Percentiles rank a stretch among this genome's conserved stretches.
phyloP scores from a whole-genome alignment of 2,888 invertebrate genomes.

The Hedychridium roseum region DNA sequence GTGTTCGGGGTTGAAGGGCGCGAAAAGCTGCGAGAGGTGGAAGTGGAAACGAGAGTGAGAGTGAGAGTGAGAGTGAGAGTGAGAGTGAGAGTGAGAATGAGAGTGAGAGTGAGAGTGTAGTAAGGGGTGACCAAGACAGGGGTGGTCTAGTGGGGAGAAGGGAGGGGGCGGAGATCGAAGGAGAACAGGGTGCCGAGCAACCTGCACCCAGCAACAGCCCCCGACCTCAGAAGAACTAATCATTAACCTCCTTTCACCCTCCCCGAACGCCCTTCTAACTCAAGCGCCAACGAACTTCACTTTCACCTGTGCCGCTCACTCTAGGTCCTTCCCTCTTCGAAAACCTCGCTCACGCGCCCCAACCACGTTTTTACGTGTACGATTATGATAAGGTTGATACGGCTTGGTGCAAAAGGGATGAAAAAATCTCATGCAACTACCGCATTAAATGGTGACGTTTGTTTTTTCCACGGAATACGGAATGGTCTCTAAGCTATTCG shows the following conservation, averaged over 20 bases:
- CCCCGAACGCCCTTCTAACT: constrained; percentile 34
- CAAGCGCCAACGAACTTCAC: constrained; percentile 47
- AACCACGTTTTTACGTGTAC: too few species aligned
- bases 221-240: constrained; percentile 59
- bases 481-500: too few species aligned
- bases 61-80: constrained; percentile 7
- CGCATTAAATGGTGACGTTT: too few species aligned
- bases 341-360: constrained; percentile 15
- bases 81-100: constrained; percentile 12
- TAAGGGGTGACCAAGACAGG: constrained; percentile 12
- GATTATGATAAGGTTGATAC: too few species aligned
- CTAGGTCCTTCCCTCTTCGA: constrained; percentile 17
- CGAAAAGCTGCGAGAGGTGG: constrained; percentile 9
- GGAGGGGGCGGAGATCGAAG: constrained; percentile 30
- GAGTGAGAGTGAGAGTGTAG: constrained; percentile 17
- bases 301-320: constrained; percentile 47
- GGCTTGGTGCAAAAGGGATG: too few species aligned
- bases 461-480: too few species aligned
- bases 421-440: too few species aligned
- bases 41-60: constrained; percentile 11
- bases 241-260: constrained; percentile 59
- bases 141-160: constrained; percentile 26
- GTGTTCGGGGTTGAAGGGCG: not conserved
- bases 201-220: constrained; percentile 62
- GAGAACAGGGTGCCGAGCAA: constrained; percentile 48